Percentiles rank a stretch among this genome's conserved stretches.
Evolutionary conservation across 2,113 vertebrate species (phyloP).

Genomic region (Hiodon tergisus): DNA sequence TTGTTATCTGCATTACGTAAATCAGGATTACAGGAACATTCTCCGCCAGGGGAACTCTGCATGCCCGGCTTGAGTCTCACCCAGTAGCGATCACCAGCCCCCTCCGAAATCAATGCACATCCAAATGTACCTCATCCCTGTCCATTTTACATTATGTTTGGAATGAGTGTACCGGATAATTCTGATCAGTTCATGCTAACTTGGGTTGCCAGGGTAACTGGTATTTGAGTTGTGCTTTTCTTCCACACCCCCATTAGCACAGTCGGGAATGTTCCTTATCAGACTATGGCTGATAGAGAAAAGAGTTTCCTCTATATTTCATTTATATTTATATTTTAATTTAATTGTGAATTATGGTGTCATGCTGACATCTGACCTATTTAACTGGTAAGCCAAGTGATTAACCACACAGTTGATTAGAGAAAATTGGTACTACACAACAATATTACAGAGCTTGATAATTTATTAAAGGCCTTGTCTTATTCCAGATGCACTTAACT

Average conservation of each 20-base stretch:
- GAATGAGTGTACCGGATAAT: slow-evolving; percentile 14
- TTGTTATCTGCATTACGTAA: too few relatives aligned
- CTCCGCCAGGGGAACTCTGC: too few relatives aligned
- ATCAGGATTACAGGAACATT: too few relatives aligned
- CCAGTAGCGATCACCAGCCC: not conserved
- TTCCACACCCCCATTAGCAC: not conserved
- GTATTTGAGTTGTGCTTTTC: not conserved
- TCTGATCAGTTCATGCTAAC: slow-evolving; percentile 20
- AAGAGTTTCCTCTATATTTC: too few relatives aligned
- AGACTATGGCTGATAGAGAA: not conserved
- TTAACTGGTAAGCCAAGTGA: not conserved
- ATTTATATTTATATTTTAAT: too few relatives aligned
- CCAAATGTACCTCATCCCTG: not conserved
- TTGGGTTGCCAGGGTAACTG: slow-evolving; percentile 25
- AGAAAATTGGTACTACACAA: too few relatives aligned
- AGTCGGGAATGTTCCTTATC: not conserved
- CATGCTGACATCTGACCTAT: not conserved
- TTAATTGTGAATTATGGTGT: not conserved
- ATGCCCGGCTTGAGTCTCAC: not conserved
- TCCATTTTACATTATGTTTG: not conserved
- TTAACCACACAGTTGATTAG: not conserved
- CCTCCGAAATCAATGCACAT: not conserved
- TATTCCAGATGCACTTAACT: not conserved
- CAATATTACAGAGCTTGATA: not conserved
- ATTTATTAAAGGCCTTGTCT: not conserved